These are phyloP conservation scores for Eucidaris tribuloides DNA, from an alignment of 35 echinoderm and acorn worm species.

Conservation along the genomic window DNA sequence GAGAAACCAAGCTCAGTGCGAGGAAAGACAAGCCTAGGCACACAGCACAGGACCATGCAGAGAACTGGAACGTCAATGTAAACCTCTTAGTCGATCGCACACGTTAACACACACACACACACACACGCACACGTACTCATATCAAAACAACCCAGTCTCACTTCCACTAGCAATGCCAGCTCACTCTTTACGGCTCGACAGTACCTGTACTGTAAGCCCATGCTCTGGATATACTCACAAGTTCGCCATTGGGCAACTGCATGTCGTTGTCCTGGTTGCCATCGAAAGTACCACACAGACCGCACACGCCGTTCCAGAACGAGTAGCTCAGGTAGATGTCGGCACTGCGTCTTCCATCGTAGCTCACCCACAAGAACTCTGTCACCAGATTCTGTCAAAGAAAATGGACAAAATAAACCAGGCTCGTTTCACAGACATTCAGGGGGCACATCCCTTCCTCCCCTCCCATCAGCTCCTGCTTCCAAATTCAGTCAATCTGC, in stretches of 20 bases:
- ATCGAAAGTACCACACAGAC: slow-evolving; percentile 71
- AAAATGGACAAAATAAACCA: background rate
- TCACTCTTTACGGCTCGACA: background rate
- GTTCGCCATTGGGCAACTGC: background rate
- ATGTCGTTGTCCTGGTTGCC: slow-evolving; percentile 45
- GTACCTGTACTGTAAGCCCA: background rate
- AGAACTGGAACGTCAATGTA: no score
- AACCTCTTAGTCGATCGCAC: background rate
- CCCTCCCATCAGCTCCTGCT: no score
- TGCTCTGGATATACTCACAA: slow-evolving; percentile 3
- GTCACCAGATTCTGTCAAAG: slow-evolving; percentile 44
- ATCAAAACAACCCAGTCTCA: background rate
- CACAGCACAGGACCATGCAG: no score
- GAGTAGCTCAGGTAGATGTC: background rate
- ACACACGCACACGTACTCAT: background rate
- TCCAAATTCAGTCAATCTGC: no score
- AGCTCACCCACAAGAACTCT: slow-evolving; percentile 51
- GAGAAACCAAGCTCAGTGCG: no score
- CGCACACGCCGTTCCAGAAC: slow-evolving; percentile 45
- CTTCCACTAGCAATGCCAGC: no score
- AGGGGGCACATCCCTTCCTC: no score
- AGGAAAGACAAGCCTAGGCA: no score
- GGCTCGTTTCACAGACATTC: background rate
- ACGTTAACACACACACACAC: background rate
- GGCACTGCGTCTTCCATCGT: slow-evolving; percentile 34